phyloP scores from a whole-genome alignment of 1,140 invertebrate species.

The Aphaenogaster ashmeadi region DNA sequence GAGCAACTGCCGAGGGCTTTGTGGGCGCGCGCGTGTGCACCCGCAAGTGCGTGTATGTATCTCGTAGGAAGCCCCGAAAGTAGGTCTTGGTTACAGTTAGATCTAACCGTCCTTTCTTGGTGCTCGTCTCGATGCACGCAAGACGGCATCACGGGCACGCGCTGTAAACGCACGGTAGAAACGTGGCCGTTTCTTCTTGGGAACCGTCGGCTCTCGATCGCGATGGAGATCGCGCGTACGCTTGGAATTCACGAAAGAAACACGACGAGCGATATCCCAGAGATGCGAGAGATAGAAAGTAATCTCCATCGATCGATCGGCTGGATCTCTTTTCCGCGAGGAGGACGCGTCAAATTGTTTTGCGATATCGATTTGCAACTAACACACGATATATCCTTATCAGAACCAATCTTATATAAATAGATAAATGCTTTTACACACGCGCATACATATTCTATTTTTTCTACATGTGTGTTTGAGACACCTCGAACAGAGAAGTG shows the following conservation, averaged over 20 bases:
- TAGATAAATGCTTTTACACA: constrained; percentile 5
- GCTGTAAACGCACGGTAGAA: background rate
- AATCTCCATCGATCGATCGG: constrained; percentile 6
- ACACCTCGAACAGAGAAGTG: background rate
- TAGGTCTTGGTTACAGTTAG: constrained; percentile 87
- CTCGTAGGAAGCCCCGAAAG: constrained; percentile 75
- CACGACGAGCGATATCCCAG: constrained; percentile 1
- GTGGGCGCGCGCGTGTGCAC: background rate
- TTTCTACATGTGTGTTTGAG: background rate
- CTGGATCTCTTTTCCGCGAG: background rate
- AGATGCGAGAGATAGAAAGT: background rate
- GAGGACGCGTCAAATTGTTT: constrained; percentile 1
- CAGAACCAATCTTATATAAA: constrained; percentile 17
- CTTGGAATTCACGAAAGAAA: constrained; percentile 14
- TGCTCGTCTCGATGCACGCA: constrained; percentile 58
- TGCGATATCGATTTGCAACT: constrained; percentile 27
- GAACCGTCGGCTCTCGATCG: background rate
- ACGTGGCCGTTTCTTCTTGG: constrained; percentile 6
- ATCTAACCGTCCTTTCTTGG: constrained; percentile 81
- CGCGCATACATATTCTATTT: background rate
- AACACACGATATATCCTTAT: background rate
- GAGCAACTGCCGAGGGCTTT: constrained; percentile 41
- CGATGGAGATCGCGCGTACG: constrained; percentile 1
- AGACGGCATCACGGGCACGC: background rate
- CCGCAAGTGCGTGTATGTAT: background rate